Base-by-base conservation (phyloP, 2,113 vertebrate species). In the Sphyrna mokarran region DNA sequence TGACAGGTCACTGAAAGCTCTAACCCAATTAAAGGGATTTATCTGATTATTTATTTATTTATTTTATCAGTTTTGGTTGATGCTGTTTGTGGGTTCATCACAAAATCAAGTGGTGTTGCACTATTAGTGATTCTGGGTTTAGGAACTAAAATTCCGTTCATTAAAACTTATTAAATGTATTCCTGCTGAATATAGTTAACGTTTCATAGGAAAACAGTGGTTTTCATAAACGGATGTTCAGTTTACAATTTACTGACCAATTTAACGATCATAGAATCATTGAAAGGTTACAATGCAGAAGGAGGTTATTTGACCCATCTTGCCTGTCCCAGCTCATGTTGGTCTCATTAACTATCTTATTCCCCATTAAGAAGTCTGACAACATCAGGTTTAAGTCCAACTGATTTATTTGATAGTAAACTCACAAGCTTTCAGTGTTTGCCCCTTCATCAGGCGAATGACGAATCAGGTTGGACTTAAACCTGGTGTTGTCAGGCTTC, bases 1-100 rank as follows among this genome's bases (percentile, higher is more conserved):
- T 91, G 89, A 72, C 66, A 95, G 43, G 93, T 72, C n/a, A 70
- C 93, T 69, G 93, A 94, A 69, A 94, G n/a, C n/a, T 70, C 66
- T 43, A 66, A 72, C 20, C 70, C 40, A 95, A 70, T 70, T 95
- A 70, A 37, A 22, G 93, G 3, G 37, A 95, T 95, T 70, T 72
- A 40, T 26, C 37, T 63, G 33, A 40, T 54, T 54, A 54, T 54
- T 54, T 54, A 54, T 54, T 54, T 54, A 54, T 54, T 54, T 54
- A 54, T 54, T 54, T 54, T 54, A 54, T 54, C 48, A 54, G 6
- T 63, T 91, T 54, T 91, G 37, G 10, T 48, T 29, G 69, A 95
- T 72, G 69, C 40, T 95, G 93, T 72, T 95, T 95, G 93, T 72
- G 68, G 63, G 26, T 89, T 94, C 40, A 40, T 72, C 89, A 91